Evolutionary conservation across 2,797 vertebrate genomes (phyloP).

Genomic region (Masticophis lateralis): DNA sequence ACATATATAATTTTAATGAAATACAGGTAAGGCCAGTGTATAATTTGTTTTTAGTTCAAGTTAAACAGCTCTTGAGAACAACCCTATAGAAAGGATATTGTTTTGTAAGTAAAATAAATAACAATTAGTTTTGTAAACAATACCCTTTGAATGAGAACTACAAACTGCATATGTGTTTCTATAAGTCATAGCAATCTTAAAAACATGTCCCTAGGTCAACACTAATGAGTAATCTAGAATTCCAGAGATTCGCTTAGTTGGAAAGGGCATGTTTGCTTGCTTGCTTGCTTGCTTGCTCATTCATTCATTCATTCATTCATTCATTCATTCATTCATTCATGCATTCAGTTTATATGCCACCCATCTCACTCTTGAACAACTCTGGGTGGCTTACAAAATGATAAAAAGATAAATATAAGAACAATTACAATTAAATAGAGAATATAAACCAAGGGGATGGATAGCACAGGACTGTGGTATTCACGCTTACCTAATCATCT

Average conservation of each 20-base stretch:
- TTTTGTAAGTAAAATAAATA: no score
- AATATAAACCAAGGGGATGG: neutral
- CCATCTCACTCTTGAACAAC: neutral
- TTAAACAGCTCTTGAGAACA: neutral
- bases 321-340: no score
- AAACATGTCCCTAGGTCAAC: neutral
- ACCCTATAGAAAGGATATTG: neutral
- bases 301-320: neutral
- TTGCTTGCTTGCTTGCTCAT: neutral
- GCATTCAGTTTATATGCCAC: neutral
- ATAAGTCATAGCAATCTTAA: neutral
- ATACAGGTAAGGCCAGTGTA: neutral
- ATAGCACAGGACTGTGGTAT: neutral
- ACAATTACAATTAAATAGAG: neutral
- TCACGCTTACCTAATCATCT: neutral
- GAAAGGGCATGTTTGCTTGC: neutral
- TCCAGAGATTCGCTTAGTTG: neutral
- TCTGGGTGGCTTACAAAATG: neutral
- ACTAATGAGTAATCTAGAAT: neutral
- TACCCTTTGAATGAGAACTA: neutral
- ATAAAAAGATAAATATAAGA: neutral
- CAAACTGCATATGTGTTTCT: neutral
- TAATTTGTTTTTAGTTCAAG: neutral
- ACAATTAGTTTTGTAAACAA: neutral
- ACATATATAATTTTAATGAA: neutral